Evolutionary conservation across 1,140 invertebrate genomes (phyloP).

Genomic region (Heliothis subflexa): DNA sequence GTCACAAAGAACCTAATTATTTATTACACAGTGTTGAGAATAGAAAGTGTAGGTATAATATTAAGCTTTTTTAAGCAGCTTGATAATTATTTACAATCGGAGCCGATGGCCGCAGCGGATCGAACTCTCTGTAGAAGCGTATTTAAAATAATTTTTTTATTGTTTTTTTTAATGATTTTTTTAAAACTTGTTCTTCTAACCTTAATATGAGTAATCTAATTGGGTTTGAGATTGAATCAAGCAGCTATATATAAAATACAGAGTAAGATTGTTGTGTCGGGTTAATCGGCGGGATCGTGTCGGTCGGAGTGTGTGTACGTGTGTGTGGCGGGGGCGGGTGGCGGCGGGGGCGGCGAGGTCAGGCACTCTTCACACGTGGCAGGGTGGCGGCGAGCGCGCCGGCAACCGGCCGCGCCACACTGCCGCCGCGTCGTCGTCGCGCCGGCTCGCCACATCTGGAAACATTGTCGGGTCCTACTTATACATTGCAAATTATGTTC

Average conservation of each 20-base stretch:
- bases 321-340: conserved; percentile 31
- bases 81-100: conserved; percentile 71
- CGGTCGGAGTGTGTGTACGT: conserved; percentile 20
- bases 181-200: conserved; percentile 53
- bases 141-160: conserved; percentile 59
- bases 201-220: conserved; percentile 59
- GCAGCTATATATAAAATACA: conserved; percentile 60
- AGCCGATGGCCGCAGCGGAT: conserved; percentile 58
- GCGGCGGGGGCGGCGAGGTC: conserved; percentile 42
- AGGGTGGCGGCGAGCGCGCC: conserved; percentile 75
- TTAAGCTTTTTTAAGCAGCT: conserved; percentile 72
- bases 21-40: conserved; percentile 68
- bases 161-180: conserved; percentile 48
- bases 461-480: conserved; percentile 44
- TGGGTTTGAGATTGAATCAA: conserved; percentile 60
- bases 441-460: conserved; percentile 73
- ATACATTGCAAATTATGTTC: conserved; percentile 1
- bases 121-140: conserved; percentile 67
- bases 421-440: conserved; percentile 54
- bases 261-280: conserved; percentile 24
- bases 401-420: conserved; percentile 76
- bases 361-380: conserved; percentile 68
- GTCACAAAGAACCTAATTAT: conserved; percentile 63
- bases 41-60: conserved; percentile 68
- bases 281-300: conserved; percentile 8